Base-by-base conservation (phyloP, 2,113 vertebrate species). In the Triplophysa siluroides region DNA sequence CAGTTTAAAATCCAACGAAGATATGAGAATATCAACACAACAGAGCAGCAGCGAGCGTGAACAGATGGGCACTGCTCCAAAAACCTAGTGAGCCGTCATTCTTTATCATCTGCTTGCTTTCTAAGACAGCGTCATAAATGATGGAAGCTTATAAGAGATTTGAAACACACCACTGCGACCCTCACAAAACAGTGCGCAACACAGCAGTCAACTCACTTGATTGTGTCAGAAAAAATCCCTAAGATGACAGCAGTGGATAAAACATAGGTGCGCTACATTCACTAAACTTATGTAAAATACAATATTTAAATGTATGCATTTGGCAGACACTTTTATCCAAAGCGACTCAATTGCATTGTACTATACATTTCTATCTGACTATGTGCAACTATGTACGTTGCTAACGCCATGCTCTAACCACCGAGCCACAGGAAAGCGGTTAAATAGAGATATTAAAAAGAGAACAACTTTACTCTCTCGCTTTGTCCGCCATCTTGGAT, bases 1-100 rank as follows among this genome's bases (percentile, higher is more conserved):
- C 65, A 45, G 65, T 67, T 21, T 45, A 38, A 26, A 26, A 72
- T 72, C 26, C 8, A 26, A 21, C 69, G 13, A 72, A 72, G 69
- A 23, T 29, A 38, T 33, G 50, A 33, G 69, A 19, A 21, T 67
- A 67, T 21, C 41, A 67, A 19, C 11, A n/a, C 12, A 52, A 29
- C 23, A 52, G 45, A 54, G 24, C 26, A 38, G 50, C 50, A 58
- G 29, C 1, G 19, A 61, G 56, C 26, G 14, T 61, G 38, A 74
- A 45, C 71, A 74, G 71, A 74, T 23, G 56, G 50, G 50, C 50
- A 16, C 50, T 16, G 14, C 14, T 56, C 19, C 54, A n/a, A n/a
- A 56, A 56, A n/a, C 54, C 54, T n/a, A 56, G 54, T 56, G 54
- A 56, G 54, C 54, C 8, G 54, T n/a, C 54, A 56, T 56, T 5